Evolutionary conservation across 2,888 invertebrate genomes (phyloP).

Genomic region (Apocheima hispidaria): DNA sequence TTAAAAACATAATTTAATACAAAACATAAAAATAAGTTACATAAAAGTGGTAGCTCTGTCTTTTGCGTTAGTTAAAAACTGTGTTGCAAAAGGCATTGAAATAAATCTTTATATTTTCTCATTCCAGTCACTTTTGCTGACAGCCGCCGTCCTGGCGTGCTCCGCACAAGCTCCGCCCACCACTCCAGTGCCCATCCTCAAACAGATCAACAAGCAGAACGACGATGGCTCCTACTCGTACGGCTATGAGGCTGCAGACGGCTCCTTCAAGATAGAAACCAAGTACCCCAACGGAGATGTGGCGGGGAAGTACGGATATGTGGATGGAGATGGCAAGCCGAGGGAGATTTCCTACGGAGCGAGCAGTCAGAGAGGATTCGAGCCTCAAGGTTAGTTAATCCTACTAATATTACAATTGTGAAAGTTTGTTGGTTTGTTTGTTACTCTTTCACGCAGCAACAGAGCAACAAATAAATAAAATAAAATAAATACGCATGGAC

Average conservation of each 20-base stretch:
- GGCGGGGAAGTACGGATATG: conserved; percentile 95
- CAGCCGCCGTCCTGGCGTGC: conserved; percentile 51
- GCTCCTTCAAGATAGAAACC: conserved; percentile 95
- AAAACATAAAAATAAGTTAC: too few relatives aligned
- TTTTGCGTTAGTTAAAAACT: too few relatives aligned
- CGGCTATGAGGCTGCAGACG: conserved; percentile 95
- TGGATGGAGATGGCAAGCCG: conserved; percentile 91
- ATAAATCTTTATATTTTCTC: conserved; percentile 5
- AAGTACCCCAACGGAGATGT: conserved; percentile 94
- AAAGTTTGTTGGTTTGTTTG: too few relatives aligned
- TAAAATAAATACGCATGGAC: too few relatives aligned
- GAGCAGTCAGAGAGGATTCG: conserved; percentile 92
- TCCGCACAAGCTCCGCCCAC: conserved; percentile 86
- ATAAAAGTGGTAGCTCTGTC: too few relatives aligned
- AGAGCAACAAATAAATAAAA: too few relatives aligned
- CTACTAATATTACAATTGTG: too few relatives aligned
- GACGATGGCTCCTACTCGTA: conserved; percentile 96
- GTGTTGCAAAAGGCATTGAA: too few relatives aligned
- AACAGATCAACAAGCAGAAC: conserved; percentile 94
- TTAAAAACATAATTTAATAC: too few relatives aligned
- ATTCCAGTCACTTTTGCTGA: conserved; percentile 57
- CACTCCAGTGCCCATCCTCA: conserved; percentile 92
- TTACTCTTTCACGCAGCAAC: too few relatives aligned
- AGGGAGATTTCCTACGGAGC: conserved; percentile 95
- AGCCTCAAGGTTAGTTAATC: conserved; percentile 89